Evolutionary conservation across 2,113 vertebrate species (phyloP), one percentile per base, ranked within the genome.

Genomic region (Saccopteryx leptura): DNA sequence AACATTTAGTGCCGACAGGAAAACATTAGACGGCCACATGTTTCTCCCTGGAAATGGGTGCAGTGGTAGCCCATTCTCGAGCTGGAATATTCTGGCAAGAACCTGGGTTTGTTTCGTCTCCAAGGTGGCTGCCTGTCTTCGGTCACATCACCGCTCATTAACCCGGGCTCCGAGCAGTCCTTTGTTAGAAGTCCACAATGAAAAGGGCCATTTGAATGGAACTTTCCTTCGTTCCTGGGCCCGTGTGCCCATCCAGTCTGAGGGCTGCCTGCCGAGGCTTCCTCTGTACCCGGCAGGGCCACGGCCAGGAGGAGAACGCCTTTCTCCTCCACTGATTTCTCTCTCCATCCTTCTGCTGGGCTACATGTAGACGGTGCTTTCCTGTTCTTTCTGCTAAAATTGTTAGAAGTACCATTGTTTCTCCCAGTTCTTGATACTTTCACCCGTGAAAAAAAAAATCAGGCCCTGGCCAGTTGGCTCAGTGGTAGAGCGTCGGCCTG

Each of bases 311-410:
- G 28, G 61, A 95, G 88, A 97, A 97, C 48, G 4, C 76, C 18
- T 11, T 28, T 56, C 86, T 46, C 86, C 93, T 92, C 90, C 86
- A 56, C 69, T 71, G 61, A 28, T 66, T 92, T 96, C 91, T 75
- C 54, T 94, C 91, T 96, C 76, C 46, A 24, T 96, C 91, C 60
- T 97, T 97, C 78, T 63, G 48, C 88, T 39, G 88, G 71, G 88
- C 92, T 87, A 7, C 82, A 94, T 98, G 96, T 91, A 91, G 79
- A 93, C 93, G 95, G 66, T 4, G 4, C 93, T 96, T 97, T 92
- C 97, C 94, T 84, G 12, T 28, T 93, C 94, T 96, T 81, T 74
- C 78, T 71, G 58, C 68, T 10, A 87, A 94, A 89, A 78, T 72
- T 71, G 86, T 91, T 95, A 92, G 95, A 96, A 97, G 97, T 83